phyloP scores from a whole-genome alignment of 2,888 invertebrate species.

The Helobdella robusta region DNA sequence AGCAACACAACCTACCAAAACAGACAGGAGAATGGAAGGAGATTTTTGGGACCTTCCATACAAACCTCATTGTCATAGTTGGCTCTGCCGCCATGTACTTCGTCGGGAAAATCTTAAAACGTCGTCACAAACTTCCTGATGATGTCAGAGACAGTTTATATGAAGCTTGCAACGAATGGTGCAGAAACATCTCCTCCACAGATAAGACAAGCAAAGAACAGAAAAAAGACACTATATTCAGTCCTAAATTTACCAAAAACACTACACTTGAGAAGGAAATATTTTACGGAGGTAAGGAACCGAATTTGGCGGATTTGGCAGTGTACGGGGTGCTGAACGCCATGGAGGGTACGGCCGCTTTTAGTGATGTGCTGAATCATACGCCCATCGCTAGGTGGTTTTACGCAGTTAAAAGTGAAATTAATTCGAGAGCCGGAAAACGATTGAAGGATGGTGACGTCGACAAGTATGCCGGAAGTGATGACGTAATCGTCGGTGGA shows the following conservation, averaged over 20 bases:
- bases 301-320: conserved; percentile 18
- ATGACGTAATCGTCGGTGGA: background rate
- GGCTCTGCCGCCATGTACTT: conserved; percentile 82
- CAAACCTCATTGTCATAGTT: conserved; percentile 74
- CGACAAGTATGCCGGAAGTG: background rate
- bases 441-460: background rate
- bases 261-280: no score
- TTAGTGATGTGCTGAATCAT: background rate
- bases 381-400: conserved; percentile 12
- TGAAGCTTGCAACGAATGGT: conserved; percentile 72
- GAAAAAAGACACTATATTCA: no score
- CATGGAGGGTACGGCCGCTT: conserved; percentile 18
- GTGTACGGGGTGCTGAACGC: conserved; percentile 18
- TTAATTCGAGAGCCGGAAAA: background rate
- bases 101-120: conserved; percentile 77
- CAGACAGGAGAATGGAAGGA: conserved; percentile 81
- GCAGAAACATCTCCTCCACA: conserved; percentile 49
- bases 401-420: conserved; percentile 11
- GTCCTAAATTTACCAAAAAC: no score
- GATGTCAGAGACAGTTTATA: conserved; percentile 82
- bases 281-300: conserved; percentile 15
- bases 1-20: no score
- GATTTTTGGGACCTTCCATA: conserved; percentile 76
- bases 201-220: background rate
- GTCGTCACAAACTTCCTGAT: conserved; percentile 65